phyloP scores from a whole-genome alignment of 2,113 vertebrate species.

The Cyanoderma ruficeps region DNA sequence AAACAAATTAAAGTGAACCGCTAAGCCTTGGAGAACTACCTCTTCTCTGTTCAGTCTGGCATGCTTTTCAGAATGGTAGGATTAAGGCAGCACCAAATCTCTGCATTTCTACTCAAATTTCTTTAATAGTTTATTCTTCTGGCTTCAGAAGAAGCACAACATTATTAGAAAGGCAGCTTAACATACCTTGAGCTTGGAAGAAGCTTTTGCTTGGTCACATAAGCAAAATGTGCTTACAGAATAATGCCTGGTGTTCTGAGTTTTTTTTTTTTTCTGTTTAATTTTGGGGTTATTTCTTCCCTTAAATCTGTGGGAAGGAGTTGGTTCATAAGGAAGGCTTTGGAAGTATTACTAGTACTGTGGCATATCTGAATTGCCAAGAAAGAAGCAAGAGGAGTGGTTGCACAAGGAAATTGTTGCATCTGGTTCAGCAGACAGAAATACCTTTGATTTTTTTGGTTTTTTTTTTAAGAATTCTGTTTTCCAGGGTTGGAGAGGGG shows the following conservation, averaged over 20 bases:
- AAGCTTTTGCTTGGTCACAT: background rate
- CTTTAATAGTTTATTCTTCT: conserved; percentile 3
- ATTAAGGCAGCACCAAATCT: conserved; percentile 34
- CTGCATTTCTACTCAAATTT: background rate
- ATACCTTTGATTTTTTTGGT: background rate
- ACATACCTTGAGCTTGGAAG: background rate
- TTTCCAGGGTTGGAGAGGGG: background rate
- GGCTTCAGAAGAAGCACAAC: background rate
- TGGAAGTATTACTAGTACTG: background rate
- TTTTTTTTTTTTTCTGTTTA: background rate
- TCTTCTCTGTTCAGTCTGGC: conserved; percentile 10
- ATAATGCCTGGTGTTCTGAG: background rate
- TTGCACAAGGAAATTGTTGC: background rate
- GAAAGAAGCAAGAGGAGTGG: background rate
- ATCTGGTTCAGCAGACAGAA: background rate
- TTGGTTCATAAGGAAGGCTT: background rate
- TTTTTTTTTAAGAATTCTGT: background rate
- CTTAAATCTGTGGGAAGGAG: background rate
- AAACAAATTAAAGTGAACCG: conserved; percentile 32
- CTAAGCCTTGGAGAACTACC: conserved; percentile 30
- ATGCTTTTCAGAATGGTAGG: background rate
- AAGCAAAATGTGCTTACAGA: background rate
- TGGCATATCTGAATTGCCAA: background rate
- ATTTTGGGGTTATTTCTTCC: background rate
- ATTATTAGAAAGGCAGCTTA: background rate